Conservation (phyloP, 1,140 invertebrate species). For the Oppia nitens region DNA sequence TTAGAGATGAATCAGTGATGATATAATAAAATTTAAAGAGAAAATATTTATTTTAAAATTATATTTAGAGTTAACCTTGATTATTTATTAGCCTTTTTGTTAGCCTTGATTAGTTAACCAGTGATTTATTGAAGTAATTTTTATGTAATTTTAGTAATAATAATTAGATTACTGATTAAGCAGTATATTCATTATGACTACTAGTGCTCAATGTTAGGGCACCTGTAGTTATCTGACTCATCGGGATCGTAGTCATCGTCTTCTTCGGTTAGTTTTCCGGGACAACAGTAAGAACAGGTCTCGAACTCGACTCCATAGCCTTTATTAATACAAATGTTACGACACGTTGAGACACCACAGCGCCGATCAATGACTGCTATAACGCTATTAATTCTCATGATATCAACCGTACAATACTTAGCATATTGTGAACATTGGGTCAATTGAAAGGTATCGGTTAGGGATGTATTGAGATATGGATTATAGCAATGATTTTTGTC, state of each 20-base stretch:
- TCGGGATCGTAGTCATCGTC: conserved; percentile 8
- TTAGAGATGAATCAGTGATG: too few relatives aligned
- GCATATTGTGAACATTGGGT: not conserved
- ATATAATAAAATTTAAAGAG: too few relatives aligned
- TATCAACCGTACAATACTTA: not conserved
- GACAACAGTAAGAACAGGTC: conserved; percentile 10
- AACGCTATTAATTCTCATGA: not conserved
- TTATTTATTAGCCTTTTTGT: too few relatives aligned
- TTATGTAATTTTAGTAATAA: too few relatives aligned
- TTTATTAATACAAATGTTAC: not conserved
- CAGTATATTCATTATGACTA: too few relatives aligned
- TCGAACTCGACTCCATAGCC: conserved; percentile 7
- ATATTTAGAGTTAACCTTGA: too few relatives aligned
- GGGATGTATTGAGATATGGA: not conserved
- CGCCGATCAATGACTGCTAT: not conserved
- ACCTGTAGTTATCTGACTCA: not conserved
- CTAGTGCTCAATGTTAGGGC: not conserved
- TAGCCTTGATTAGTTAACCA: too few relatives aligned
- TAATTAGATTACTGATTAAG: too few relatives aligned
- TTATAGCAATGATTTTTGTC: not conserved
- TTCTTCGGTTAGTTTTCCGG: conserved; percentile 5
- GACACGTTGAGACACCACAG: not conserved
- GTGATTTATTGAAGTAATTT: too few relatives aligned
- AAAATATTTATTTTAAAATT: too few relatives aligned
- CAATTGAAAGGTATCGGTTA: not conserved